Evolutionary conservation across 2,888 invertebrate species (phyloP).

Genomic region (Chelonus formosanus): DNA sequence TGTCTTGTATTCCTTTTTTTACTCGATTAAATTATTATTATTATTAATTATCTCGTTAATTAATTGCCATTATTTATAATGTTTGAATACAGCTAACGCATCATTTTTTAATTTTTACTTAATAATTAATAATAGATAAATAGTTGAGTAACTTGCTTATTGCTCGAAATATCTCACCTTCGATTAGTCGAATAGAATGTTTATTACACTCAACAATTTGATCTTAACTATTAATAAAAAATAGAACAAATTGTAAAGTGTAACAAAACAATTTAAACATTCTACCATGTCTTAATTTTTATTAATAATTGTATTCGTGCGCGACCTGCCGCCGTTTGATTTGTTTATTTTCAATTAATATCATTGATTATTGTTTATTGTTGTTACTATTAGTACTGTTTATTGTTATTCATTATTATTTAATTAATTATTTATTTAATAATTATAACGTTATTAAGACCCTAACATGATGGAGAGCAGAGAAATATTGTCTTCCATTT

Average conservation of each 20-base stretch:
- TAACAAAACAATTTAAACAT: too few relatives aligned
- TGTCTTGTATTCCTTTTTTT: too few relatives aligned
- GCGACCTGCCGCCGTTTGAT: conserved; percentile 25
- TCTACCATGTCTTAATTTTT: conserved; percentile 29
- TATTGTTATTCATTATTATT: conserved; percentile 35
- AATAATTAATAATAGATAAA: conserved; percentile 37
- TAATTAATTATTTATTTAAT: conserved; percentile 16
- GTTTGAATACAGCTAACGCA: too few relatives aligned
- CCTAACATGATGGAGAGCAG: conserved; percentile 50
- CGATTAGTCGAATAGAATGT: conserved; percentile 8
- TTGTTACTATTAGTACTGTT: conserved; percentile 18
- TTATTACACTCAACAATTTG: conserved; percentile 1
- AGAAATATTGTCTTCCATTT: conserved; percentile 62
- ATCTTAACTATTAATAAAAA: conserved; percentile 13
- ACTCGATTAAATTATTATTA: too few relatives aligned
- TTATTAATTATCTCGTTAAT: too few relatives aligned
- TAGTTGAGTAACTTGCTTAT: conserved; percentile 56
- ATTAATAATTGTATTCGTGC: conserved; percentile 32
- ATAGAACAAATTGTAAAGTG: background rate
- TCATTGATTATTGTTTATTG: conserved; percentile 25
- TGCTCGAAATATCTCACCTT: conserved; percentile 53
- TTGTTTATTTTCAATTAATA: conserved; percentile 15
- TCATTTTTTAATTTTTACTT: too few relatives aligned
- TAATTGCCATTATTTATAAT: too few relatives aligned
- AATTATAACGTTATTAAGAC: conserved; percentile 6